A percentile compares a stretch with the other conserved stretches of the same genome.
Conservation (phyloP, 1,140 invertebrate species). For the Dysdera silvatica region DNA sequence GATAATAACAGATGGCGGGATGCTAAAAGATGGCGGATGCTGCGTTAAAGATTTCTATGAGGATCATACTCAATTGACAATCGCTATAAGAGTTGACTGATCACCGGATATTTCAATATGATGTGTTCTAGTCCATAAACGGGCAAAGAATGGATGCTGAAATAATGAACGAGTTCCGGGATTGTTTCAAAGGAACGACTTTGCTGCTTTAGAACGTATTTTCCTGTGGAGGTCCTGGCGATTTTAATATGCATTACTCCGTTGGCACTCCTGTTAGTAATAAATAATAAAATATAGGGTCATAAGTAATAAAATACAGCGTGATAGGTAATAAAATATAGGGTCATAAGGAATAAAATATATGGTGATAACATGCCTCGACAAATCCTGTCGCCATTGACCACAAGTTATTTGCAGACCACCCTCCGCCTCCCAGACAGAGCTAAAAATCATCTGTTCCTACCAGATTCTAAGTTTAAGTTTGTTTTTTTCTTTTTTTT, state of each 20-base stretch:
- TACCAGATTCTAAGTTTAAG: too few relatives aligned
- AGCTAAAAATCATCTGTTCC: too few relatives aligned
- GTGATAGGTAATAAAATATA: background rate
- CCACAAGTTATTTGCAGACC: too few relatives aligned
- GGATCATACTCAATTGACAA: slow-evolving; percentile 17
- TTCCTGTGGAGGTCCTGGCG: slow-evolving; percentile 9
- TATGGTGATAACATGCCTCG: too few relatives aligned
- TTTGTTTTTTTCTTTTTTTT: too few relatives aligned
- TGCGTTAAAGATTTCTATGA: slow-evolving; percentile 1
- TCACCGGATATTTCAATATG: slow-evolving; percentile 19
- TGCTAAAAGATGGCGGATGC: background rate
- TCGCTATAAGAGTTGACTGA: slow-evolving; percentile 13
- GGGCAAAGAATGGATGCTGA: slow-evolving; percentile 27
- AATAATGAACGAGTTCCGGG: slow-evolving; percentile 20
- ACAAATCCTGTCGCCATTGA: too few relatives aligned
- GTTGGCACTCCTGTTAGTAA: slow-evolving; percentile 11
- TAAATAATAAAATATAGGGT: background rate
- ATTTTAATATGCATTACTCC: slow-evolving; percentile 25
- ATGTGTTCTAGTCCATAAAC: too few relatives aligned
- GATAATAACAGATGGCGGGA: background rate
- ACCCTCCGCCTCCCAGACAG: too few relatives aligned
- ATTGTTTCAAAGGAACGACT: slow-evolving; percentile 16
- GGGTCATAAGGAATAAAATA: background rate
- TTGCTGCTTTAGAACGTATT: slow-evolving; percentile 27
- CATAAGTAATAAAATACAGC: background rate